A percentile compares a stretch with the other conserved stretches of the same genome.
These are phyloP conservation scores for Microctonus brassicae DNA, from an alignment of 2,888 invertebrate species.

Conservation along the genomic window DNA sequence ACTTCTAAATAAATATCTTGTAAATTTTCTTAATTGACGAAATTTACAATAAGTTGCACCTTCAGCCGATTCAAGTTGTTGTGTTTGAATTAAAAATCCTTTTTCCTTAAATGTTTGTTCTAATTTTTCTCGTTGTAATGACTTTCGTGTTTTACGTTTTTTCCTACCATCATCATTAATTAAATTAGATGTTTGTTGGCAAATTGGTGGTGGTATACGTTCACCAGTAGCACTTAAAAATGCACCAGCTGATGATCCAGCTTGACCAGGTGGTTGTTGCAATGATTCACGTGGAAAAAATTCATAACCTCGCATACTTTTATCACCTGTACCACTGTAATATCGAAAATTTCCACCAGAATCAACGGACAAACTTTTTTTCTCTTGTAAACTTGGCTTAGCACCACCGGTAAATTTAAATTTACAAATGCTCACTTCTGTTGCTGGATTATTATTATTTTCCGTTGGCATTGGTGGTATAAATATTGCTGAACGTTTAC, in stretches of 20 bases:
- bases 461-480: constrained; percentile 86
- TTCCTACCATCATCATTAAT: constrained; percentile 68
- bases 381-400: constrained; percentile 89
- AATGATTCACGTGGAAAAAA: constrained; percentile 81
- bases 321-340: constrained; percentile 88
- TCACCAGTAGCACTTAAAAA: constrained; percentile 72
- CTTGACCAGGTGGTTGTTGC: constrained; percentile 72
- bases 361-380: constrained; percentile 92
- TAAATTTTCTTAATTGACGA: constrained; percentile 89
- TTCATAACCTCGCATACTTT: constrained; percentile 82
- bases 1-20: constrained; percentile 89
- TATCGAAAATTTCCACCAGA: constrained; percentile 90
- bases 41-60: constrained; percentile 96
- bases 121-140: constrained; percentile 87
- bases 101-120: constrained; percentile 95
- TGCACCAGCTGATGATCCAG: constrained; percentile 71
- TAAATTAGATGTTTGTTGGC: constrained; percentile 49
- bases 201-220: constrained; percentile 65
- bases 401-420: constrained; percentile 94
- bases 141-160: constrained; percentile 84
- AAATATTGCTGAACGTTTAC: constrained; percentile 86
- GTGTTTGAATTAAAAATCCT: constrained; percentile 92
- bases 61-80: constrained; percentile 92
- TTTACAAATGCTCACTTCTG: constrained; percentile 92
- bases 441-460: constrained; percentile 81